phyloP scores from a whole-genome alignment of 2,113 vertebrate genomes.

The Hystrix brachyura region DNA sequence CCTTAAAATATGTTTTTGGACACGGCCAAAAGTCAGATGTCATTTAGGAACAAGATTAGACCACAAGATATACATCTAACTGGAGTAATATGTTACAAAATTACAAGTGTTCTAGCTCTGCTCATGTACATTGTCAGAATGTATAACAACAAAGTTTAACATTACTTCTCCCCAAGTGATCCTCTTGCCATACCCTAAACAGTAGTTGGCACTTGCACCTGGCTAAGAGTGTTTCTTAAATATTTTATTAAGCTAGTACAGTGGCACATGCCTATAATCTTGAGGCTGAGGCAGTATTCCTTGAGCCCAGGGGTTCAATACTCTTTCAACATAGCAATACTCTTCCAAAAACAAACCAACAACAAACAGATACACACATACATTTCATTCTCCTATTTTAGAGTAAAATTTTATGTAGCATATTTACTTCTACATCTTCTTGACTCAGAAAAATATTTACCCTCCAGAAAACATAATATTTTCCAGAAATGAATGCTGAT shows the following conservation, averaged over 20 bases:
- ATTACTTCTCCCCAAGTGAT: neutral
- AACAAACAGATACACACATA: neutral
- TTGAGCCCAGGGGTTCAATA: neutral
- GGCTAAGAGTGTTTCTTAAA: neutral
- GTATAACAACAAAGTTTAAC: constrained; percentile 3
- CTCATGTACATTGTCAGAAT: neutral
- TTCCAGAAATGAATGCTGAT: constrained; percentile 56
- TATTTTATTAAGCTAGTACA: neutral
- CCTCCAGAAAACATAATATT: constrained; percentile 1
- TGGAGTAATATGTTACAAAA: neutral
- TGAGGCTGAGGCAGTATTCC: neutral
- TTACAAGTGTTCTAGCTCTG: neutral
- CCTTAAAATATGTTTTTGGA: constrained; percentile 47
- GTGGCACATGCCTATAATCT: neutral
- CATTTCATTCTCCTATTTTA: neutral
- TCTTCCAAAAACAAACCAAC: neutral
- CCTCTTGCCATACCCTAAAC: neutral
- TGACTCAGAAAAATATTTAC: constrained; percentile 22
- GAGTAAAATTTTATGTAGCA: neutral
- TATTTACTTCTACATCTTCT: neutral
- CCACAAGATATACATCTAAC: neutral
- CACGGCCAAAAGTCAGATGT: constrained; percentile 49
- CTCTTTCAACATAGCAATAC: neutral
- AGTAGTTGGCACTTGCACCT: neutral
- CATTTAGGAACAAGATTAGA: constrained; percentile 45